A percentile compares a stretch with the other conserved stretches of the same genome.
These are phyloP conservation scores for Palythoa heliodiscus DNA, from an alignment of 92 coral and sea anemone genomes.

Conservation along the genomic window DNA sequence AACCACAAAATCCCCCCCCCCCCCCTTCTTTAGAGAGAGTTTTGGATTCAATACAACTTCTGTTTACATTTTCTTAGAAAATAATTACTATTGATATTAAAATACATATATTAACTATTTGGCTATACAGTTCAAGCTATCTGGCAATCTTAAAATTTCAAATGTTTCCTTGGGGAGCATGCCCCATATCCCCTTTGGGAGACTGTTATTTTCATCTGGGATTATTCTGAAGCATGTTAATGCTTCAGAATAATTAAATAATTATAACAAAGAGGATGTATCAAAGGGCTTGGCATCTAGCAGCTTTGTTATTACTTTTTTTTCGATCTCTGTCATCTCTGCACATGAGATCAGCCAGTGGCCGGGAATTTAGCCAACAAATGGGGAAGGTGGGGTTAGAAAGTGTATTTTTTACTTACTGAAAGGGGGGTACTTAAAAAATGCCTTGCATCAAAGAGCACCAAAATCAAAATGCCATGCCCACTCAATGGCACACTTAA, in stretches of 20 bases:
- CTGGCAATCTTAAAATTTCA: slow-evolving; percentile 25
- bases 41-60: slow-evolving; percentile 24
- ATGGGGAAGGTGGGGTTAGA: slow-evolving; percentile 26
- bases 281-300: slow-evolving; percentile 29
- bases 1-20: too few relatives aligned
- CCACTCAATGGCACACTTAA: slow-evolving; percentile 17
- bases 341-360: slow-evolving; percentile 24
- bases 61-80: slow-evolving; percentile 30
- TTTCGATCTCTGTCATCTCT: slow-evolving; percentile 19
- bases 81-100: slow-evolving; percentile 26
- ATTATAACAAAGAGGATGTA: slow-evolving; percentile 24
- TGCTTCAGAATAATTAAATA: slow-evolving; percentile 1
- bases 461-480: slow-evolving; percentile 22
- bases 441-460: slow-evolving; percentile 10
- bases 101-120: slow-evolving; percentile 25
- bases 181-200: slow-evolving; percentile 22
- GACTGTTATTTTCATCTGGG: slow-evolving; percentile 26
- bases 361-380: slow-evolving; percentile 15
- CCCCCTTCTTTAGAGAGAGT: slow-evolving; percentile 25
- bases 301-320: slow-evolving; percentile 22
- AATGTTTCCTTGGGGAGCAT: slow-evolving; percentile 20
- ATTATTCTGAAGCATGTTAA: slow-evolving; percentile 19
- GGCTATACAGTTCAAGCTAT: slow-evolving; percentile 21
- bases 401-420: slow-evolving; percentile 19
- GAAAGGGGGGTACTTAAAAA: slow-evolving; percentile 22